phyloP scores from a whole-genome alignment of 2,888 invertebrate genomes.

The Ormyrus nitidulus region DNA sequence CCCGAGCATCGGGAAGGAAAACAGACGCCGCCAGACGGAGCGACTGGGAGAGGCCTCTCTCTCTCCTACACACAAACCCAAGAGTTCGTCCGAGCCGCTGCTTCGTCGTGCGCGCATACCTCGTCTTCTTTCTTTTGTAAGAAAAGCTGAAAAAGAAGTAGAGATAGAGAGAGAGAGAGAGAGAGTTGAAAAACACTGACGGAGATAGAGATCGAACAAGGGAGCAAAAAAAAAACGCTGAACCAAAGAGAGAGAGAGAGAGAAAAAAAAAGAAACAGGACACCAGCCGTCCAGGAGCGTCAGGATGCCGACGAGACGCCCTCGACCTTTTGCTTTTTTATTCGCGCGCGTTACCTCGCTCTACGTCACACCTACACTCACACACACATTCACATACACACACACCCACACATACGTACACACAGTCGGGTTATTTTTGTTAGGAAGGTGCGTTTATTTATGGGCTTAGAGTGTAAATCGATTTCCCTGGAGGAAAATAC shows the following conservation, averaged over 20 bases:
- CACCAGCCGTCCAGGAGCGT: no score
- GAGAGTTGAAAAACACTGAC: not conserved
- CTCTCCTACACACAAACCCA: not conserved
- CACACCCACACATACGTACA: not conserved
- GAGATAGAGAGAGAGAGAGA: not conserved
- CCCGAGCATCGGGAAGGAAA: not conserved
- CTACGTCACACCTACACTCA: not conserved
- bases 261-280: no score
- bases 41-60: no score
- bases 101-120: conserved; percentile 9
- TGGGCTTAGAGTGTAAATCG: not conserved
- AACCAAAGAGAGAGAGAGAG: not conserved
- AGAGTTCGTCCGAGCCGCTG: conserved; percentile 22
- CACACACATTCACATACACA: not conserved
- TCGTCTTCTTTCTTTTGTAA: conserved; percentile 17
- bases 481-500: no score
- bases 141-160: not conserved
- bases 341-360: conserved; percentile 4
- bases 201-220: not conserved
- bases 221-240: not conserved
- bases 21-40: conserved; percentile 8
- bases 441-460: not conserved
- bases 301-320: not conserved
- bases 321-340: not conserved
- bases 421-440: no score